Evolutionary conservation across 2,888 invertebrate genomes (phyloP), one percentile per base, ranked within the genome.

Genomic region (Pinctada fucata): DNA sequence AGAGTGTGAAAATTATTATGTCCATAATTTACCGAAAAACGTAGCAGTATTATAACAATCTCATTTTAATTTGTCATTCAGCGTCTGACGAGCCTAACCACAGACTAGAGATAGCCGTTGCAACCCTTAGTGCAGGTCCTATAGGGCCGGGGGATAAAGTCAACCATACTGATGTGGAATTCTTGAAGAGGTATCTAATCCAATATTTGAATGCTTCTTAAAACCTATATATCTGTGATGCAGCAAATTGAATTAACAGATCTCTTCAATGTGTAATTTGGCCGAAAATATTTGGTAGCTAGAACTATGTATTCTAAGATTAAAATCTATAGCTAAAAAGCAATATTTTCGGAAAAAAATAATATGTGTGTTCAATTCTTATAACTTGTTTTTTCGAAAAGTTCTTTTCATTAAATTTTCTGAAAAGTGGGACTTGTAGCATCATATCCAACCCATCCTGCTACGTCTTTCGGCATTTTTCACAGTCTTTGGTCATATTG

Each of bases 121-220:
- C 89, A 2, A 82, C 86, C 0, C 82, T 89, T 4, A 89, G 86
- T 48, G 84, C 86, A 6, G 89, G 89, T 0, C 88, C 88, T 4
- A 88, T 89, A 8, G 89, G 87, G 8, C 85, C 87, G 10, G 84
- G 88, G 58, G 89, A 89, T 78, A 84, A 82, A 79, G 77, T 88
- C 0, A 85, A 85, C 8, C 81, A 76, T n/a, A 86, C 86, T 1
- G 84, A 89, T 72, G 78, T 80, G 0, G 65, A 78, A n/a, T 76
- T 86, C n/a, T 72, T 88, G 13, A 87, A 85, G 84, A 88, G 84
- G 89, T 88, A 75, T 76, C 80, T 74, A 3, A 31, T 31, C 31
- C 31, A 31, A 31, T 31, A 31, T 31, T 31, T 31, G 31, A 31
- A 47, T 5, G 63, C n/a, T 10, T 31, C 31, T 31, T 31, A 31